Evolutionary conservation across 2,113 vertebrate species (phyloP).

Genomic region (Andinoacara biseriatus): DNA sequence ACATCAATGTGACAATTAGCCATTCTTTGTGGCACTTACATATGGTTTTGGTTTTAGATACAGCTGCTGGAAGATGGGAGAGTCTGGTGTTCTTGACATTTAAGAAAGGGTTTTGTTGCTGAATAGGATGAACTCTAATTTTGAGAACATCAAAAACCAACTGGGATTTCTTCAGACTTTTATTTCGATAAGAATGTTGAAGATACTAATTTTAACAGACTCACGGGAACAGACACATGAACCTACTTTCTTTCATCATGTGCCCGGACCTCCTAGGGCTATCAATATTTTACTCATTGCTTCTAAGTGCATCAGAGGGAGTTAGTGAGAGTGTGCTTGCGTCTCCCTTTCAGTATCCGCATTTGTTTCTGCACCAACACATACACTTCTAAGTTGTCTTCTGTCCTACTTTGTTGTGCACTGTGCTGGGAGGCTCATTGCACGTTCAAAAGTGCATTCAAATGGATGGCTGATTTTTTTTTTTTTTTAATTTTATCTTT

Average conservation of each 20-base stretch:
- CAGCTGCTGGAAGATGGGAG: not conserved
- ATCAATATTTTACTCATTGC: conserved; percentile 72
- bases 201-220: not conserved
- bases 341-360: conserved; percentile 34
- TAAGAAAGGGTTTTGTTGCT: not conserved
- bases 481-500: not conserved
- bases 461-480: conserved; percentile 32
- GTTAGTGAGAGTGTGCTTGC: conserved; percentile 25
- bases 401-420: conserved; percentile 61
- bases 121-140: not conserved
- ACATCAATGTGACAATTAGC: not conserved
- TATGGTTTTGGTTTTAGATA: not conserved
- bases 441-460: conserved; percentile 27
- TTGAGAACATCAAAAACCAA: not conserved
- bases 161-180: not conserved
- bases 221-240: not conserved
- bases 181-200: not conserved
- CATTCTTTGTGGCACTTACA: not conserved
- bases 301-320: conserved; percentile 53
- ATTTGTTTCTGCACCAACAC: conserved; percentile 40
- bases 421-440: conserved; percentile 36
- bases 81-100: not conserved
- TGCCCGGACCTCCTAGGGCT: conserved; percentile 24
- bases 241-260: not conserved
- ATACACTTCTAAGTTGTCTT: conserved; percentile 26